Conservation (phyloP, 1,140 invertebrate species). For the Drosophila jambulina region DNA sequence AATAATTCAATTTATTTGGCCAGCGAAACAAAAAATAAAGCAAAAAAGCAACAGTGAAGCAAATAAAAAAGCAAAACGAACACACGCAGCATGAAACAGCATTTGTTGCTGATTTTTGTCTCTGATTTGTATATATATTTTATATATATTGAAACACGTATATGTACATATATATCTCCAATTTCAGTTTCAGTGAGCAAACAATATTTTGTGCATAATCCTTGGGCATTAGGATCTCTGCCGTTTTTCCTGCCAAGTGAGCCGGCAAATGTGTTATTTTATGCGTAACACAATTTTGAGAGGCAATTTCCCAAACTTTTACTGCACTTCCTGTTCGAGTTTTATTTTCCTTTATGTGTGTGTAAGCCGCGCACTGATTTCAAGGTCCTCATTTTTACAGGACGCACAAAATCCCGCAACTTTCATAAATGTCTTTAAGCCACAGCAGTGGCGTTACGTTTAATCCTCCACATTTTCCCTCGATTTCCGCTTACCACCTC, state of each 20-base stretch:
- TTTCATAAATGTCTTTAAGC: constrained; percentile 29
- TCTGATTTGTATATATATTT: constrained; percentile 17
- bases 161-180: background rate
- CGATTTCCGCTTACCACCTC: constrained; percentile 1
- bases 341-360: constrained; percentile 9
- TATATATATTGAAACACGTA: too few relatives aligned
- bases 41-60: constrained; percentile 36
- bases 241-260: constrained; percentile 42
- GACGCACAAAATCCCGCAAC: background rate
- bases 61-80: constrained; percentile 30
- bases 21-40: constrained; percentile 32
- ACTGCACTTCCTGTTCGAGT: constrained; percentile 36
- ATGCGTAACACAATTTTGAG: constrained; percentile 57
- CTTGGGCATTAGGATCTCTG: constrained; percentile 31
- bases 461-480: constrained; percentile 1
- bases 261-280: constrained; percentile 70
- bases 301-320: constrained; percentile 56
- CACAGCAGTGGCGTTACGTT: background rate
- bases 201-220: constrained; percentile 67
- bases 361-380: constrained; percentile 13
- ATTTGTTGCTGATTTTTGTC: constrained; percentile 33
- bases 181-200: constrained; percentile 48
- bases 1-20: constrained; percentile 75
- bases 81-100: constrained; percentile 5
- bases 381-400: constrained; percentile 21